These are phyloP conservation scores for Tinea trinotella DNA, from an alignment of 2,888 invertebrate genomes.

Conservation along the genomic window DNA sequence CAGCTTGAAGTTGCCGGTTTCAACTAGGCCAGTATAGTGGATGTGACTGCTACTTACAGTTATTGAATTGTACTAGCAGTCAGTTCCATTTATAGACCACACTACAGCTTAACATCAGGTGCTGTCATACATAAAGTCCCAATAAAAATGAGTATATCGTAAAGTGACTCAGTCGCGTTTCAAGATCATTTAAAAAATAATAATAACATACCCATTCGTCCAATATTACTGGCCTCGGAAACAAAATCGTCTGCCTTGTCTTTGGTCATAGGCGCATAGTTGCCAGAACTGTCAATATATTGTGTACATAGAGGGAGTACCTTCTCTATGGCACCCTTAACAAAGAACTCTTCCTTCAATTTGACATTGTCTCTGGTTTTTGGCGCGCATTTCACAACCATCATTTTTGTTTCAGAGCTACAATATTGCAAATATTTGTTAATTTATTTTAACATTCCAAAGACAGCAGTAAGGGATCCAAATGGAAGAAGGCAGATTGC, in stretches of 20 bases:
- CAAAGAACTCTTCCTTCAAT: conserved; percentile 84
- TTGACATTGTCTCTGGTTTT: conserved; percentile 80
- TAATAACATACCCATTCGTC: conserved; percentile 81
- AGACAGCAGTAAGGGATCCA: too few species aligned
- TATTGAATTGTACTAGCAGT: too few species aligned
- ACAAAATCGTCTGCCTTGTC: conserved; percentile 88
- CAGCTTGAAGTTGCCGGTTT: background rate
- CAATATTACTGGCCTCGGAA: conserved; percentile 88
- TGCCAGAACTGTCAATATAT: conserved; percentile 82
- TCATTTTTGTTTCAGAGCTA: conserved; percentile 97
- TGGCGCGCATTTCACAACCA: conserved; percentile 94
- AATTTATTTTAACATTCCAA: too few species aligned
- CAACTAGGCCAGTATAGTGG: too few species aligned
- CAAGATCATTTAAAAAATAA: background rate
- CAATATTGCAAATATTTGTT: too few species aligned
- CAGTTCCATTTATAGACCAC: too few species aligned
- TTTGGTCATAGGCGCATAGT: conserved; percentile 78
- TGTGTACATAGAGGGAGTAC: conserved; percentile 89
- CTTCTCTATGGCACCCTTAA: conserved; percentile 96
- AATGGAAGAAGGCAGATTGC: too few species aligned
- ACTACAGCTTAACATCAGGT: too few species aligned
- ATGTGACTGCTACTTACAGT: too few species aligned
- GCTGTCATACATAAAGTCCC: too few species aligned
- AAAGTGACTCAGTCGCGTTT: too few species aligned
- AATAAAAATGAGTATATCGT: too few species aligned